Conservation (phyloP, 2,797 vertebrate genomes). For the Glossophaga mutica region DNA sequence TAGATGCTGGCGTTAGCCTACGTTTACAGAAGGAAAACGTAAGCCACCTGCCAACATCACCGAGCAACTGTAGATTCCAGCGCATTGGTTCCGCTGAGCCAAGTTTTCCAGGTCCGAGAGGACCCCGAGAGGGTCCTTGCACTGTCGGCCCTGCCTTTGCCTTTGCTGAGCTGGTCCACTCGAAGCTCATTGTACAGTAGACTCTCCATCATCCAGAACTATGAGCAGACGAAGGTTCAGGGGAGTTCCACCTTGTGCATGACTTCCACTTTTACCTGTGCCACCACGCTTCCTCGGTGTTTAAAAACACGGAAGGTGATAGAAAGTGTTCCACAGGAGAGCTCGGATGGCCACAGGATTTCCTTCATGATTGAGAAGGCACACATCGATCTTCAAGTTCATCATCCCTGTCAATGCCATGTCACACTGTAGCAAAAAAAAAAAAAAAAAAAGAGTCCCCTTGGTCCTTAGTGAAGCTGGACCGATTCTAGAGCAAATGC, state of each 20-base stretch:
- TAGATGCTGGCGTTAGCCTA: background rate
- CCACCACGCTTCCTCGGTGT: rapidly evolving
- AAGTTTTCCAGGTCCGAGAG: background rate
- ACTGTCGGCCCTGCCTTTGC: background rate
- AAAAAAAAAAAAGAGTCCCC: background rate
- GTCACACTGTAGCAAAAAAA: background rate
- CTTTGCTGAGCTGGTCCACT: background rate
- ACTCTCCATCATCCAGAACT: background rate
- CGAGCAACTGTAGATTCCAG: background rate
- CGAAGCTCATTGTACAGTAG: background rate
- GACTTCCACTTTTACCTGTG: background rate
- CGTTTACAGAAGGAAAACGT: background rate
- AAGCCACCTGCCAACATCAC: background rate
- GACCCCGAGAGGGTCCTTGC: background rate
- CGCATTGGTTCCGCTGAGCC: background rate
- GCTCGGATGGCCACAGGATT: background rate
- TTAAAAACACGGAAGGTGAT: background rate
- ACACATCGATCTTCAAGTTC: background rate
- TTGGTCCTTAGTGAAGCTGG: background rate
- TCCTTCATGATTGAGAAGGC: background rate
- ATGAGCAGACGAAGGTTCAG: background rate
- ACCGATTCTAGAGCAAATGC: background rate
- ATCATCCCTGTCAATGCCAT: background rate
- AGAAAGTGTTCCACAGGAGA: background rate
- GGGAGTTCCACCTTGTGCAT: background rate